Conservation (phyloP, 2,113 vertebrate genomes). For the Cinclus cinclus region DNA sequence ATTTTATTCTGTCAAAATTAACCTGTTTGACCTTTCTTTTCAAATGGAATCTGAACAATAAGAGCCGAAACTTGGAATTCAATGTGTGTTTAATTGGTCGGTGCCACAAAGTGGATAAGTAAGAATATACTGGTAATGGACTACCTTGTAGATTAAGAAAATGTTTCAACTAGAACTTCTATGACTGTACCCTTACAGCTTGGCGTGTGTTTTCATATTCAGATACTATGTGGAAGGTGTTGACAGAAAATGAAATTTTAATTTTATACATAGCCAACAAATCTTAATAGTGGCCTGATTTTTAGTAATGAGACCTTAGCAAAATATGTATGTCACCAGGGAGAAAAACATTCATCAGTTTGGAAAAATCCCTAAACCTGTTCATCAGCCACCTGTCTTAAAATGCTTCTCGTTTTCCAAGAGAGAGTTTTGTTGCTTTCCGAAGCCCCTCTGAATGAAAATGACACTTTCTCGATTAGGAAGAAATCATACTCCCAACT, state of each 20-base stretch:
- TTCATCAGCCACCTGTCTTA: constrained; percentile 65
- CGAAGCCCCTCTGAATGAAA: constrained; percentile 31
- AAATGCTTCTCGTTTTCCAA: constrained; percentile 49
- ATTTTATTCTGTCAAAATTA: neutral
- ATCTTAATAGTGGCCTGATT: constrained; percentile 65
- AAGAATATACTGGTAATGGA: neutral
- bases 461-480: constrained; percentile 28
- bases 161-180: neutral
- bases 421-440: constrained; percentile 40
- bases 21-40: neutral
- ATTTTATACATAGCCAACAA: constrained; percentile 65
- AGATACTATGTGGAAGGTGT: constrained; percentile 60
- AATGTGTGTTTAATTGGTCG: neutral
- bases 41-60: neutral
- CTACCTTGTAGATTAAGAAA: neutral
- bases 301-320: constrained; percentile 67
- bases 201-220: constrained; percentile 60
- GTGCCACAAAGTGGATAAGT: neutral
- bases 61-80: neutral
- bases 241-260: constrained; percentile 69
- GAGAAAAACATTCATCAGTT: constrained; percentile 58
- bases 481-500: constrained; percentile 45
- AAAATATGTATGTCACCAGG: constrained; percentile 58
- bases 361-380: constrained; percentile 70
- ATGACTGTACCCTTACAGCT: constrained; percentile 15